Evolutionary conservation across 2,113 vertebrate species (phyloP), one percentile per base, ranked within the genome.

Genomic region (Pomatostomus ruficeps): DNA sequence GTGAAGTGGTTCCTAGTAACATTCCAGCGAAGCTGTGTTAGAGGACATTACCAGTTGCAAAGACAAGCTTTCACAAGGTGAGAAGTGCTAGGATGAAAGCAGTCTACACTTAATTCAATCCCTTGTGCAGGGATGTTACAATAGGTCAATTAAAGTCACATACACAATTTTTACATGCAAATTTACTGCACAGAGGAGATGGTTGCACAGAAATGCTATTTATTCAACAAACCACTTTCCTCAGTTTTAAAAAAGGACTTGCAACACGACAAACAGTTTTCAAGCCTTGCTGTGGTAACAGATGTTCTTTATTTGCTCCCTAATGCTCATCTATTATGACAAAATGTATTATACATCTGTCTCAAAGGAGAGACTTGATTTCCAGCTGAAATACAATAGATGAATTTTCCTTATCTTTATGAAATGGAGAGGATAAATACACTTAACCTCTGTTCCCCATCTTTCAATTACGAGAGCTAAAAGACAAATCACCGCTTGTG

Each of bases 361-460:
- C 85, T 85, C 93, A 75, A 85, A 83, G 71, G 85, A 91, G 62
- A 73, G 38, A 88, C 68, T 57, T 83, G 23, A 91, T 90, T 75
- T 91, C 66, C 82, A 93, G 33, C 49, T 88, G 62, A 88, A 85
- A 82, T 36, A 61, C n/a, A 85, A 57, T 8, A 46, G 62, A 89
- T 65, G 0, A 68, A 49, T 89, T 93, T 82, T 70, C 78, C 1
- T 1, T 82, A 76, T 91, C 78, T 88, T 95, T 76, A 94, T 70
- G 85, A 88, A 94, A 85, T 31, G 11, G 65, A 94, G 81, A 94
- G 10, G 26, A 88, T 58, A 82, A 93, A 91, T 52, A 92, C 61
- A 78, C 70, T 85, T 93, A 85, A 82, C 71, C 72, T 93, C 54
- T 79, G 74, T 14, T 68, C 78, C 28, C 10, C 17, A 24, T 29